phyloP scores from a whole-genome alignment of 2,113 vertebrate genomes.

The Dolichotis patagonum region DNA sequence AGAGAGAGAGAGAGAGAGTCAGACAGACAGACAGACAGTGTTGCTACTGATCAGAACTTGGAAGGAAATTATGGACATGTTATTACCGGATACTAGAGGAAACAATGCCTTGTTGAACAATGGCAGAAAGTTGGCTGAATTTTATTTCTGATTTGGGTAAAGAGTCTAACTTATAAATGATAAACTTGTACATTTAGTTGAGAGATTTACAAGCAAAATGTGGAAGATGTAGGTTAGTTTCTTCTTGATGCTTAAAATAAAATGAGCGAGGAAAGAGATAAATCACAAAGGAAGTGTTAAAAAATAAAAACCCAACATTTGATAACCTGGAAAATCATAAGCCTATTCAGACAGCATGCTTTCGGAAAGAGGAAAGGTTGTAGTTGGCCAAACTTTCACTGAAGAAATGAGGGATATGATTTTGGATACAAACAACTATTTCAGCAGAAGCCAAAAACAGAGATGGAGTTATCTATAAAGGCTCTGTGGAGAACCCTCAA shows the following conservation, averaged over 20 bases:
- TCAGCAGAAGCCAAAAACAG: slow-evolving; percentile 8
- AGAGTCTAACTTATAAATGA: slow-evolving; percentile 3
- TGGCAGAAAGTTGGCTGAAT: slow-evolving; percentile 42
- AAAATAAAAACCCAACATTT: slow-evolving; percentile 14
- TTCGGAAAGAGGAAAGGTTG: slow-evolving; percentile 21
- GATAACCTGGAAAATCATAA: slow-evolving; percentile 30
- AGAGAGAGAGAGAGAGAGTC: neutral
- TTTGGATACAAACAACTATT: neutral
- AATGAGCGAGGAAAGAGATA: neutral
- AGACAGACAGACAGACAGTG: neutral
- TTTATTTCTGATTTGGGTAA: neutral
- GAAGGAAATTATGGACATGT: slow-evolving; percentile 6
- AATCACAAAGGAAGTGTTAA: slow-evolving; percentile 32
- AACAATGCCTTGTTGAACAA: slow-evolving; percentile 8
- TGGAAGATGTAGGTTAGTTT: slow-evolving; percentile 14
- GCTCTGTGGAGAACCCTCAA: neutral
- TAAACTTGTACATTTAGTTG: neutral
- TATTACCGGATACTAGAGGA: neutral
- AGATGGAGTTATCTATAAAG: neutral
- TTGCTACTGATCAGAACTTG: neutral
- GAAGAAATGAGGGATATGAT: slow-evolving; percentile 22
- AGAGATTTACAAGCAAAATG: slow-evolving; percentile 42
- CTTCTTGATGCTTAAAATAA: slow-evolving; percentile 24
- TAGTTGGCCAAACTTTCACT: neutral
- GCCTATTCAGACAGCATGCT: neutral